Conservation (phyloP, 2,888 invertebrate species). For the Ennomos fuscantarius region DNA sequence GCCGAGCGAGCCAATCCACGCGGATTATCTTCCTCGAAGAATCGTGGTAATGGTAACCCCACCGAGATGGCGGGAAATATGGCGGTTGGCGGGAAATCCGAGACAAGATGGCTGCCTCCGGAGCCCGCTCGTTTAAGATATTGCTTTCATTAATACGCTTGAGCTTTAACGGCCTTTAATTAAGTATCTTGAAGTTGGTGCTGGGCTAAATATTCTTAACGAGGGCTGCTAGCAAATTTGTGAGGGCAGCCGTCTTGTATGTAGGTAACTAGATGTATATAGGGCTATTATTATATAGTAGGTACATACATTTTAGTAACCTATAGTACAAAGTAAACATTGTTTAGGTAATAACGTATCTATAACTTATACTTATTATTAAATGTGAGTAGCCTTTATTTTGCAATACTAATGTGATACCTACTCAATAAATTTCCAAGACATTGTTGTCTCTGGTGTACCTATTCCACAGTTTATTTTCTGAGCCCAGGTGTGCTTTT, state of each 20-base stretch:
- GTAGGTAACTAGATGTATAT: too few relatives aligned
- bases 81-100: conserved; percentile 53
- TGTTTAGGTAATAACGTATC: too few relatives aligned
- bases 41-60: conserved; percentile 47
- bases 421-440: too few relatives aligned
- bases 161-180: conserved; percentile 41
- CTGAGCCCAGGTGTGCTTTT: too few relatives aligned
- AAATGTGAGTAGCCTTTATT: too few relatives aligned
- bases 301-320: too few relatives aligned
- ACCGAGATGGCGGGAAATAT: conserved; percentile 58
- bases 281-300: too few relatives aligned
- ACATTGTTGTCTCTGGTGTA: too few relatives aligned
- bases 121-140: conserved; percentile 50
- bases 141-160: conserved; percentile 53
- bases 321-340: too few relatives aligned
- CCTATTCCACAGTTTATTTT: too few relatives aligned
- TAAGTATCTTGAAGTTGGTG: conserved; percentile 47
- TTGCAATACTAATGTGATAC: too few relatives aligned
- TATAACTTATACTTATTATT: too few relatives aligned
- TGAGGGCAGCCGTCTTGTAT: not conserved
- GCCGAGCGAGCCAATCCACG: conserved; percentile 59
- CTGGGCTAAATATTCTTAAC: conserved; percentile 13
- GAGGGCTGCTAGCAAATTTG: conserved; percentile 16
- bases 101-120: conserved; percentile 68
- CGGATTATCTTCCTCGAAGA: conserved; percentile 69